A percentile compares a stretch with the other conserved stretches of the same genome.
Evolutionary conservation across 1,140 invertebrate genomes (phyloP).

Genomic region (Episyrphus balteatus): DNA sequence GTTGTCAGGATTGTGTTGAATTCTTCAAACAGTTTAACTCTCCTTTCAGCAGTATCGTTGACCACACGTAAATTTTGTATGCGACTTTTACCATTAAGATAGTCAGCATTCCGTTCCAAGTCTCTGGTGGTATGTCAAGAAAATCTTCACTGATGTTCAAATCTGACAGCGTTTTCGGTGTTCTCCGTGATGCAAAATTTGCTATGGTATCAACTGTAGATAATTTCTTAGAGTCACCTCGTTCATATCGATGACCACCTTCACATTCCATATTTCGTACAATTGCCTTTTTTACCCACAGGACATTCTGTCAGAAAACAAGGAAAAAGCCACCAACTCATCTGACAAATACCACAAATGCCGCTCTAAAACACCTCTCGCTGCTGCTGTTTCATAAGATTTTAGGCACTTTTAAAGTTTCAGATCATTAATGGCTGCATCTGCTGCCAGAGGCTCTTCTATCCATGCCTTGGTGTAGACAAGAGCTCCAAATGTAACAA

Average conservation of each 20-base stretch:
- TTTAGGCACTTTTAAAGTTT: neutral
- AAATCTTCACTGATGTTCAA: neutral
- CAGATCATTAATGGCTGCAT: neutral
- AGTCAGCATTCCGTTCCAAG: neutral
- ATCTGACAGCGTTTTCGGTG: neutral
- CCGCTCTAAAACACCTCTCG: neutral
- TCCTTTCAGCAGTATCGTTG: too few relatives aligned
- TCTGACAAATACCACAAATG: slow-evolving; percentile 1
- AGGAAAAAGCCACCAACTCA: neutral
- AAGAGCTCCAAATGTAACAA: neutral
- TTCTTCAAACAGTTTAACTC: too few relatives aligned
- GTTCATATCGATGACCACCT: neutral
- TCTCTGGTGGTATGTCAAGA: neutral
- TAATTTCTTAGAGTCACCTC: neutral
- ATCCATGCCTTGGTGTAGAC: neutral
- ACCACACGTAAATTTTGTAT: neutral
- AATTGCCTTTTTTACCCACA: neutral
- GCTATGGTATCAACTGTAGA: neutral
- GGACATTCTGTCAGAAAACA: neutral
- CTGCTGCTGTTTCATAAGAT: neutral
- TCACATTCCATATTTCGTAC: neutral
- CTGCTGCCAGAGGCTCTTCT: neutral
- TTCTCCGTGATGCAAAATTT: neutral
- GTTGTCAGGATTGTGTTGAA: too few relatives aligned
- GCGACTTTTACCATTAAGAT: neutral